Base-by-base conservation (phyloP, 2,797 vertebrate genomes). In the Myotis planiceps region DNA sequence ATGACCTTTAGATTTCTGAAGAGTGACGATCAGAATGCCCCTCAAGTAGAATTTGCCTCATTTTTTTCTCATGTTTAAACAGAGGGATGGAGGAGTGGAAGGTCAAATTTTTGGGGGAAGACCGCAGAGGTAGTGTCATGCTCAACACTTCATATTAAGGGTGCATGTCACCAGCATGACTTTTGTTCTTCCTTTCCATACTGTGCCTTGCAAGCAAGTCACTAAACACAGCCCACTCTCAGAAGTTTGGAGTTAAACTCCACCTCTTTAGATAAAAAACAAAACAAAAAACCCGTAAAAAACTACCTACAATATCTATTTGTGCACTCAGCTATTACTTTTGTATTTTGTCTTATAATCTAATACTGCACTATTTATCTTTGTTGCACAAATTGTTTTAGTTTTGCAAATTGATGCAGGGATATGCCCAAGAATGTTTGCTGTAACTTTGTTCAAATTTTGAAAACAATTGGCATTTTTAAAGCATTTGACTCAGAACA, bases 231-330 rank as follows among this genome's bases (percentile, higher is more conserved):
- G 1, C 9, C 27, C 3, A 42, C 7, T 8, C 32, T 69, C 16
- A 39, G 7, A 23, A 34, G 3, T 0, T 68, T 2, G 21, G 14
- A 78, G 2, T 27, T 71, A 45, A 85, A 5, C 2, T n/a, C 34
- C 1, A 23, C 12, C 0, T 47, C 2, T 1, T 27, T 6, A 60
- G 0, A 60, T 2, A 5, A 60, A 60, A 60, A 60, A 5, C 10
- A 60, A 29, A 49, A 16, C 14, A 49, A 49, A 49, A 14, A 29
- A 29, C 27, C 9, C 84, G 9, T 45, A 81, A 81, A 18, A 15
- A 80, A 58, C 80, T 29, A 34, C 34, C 19, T 74, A 9, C 9
- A 23, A 21, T 16, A 71, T 42, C 29, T 66, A 45, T 25, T 23
- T 53, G 2, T 37, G 10, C 81, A 85, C 13, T 68, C 68, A 76